Evolutionary conservation across 92 coral and sea anemone genomes (phyloP), one percentile per base, ranked within the genome.

Genomic region (Phenganax subtilis): DNA sequence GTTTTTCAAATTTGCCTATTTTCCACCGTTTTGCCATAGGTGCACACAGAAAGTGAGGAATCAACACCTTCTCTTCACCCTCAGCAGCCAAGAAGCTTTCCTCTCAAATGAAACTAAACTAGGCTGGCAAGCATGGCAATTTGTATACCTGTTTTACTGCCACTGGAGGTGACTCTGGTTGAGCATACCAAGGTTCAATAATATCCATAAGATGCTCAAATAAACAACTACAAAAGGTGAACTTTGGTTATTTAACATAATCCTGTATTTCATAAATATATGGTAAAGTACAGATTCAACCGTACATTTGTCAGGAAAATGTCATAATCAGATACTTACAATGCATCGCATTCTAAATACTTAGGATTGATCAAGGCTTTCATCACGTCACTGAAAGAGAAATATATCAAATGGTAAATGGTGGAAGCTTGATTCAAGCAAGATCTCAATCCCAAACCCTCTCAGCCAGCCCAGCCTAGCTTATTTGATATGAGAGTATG

Each of bases 181-280:
- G 97, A 51, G 86, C 92, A 77, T 87, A 92, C 99, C 99, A 96
- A 10, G 92, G 90, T 77, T 90, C 99, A 16, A 97, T 90, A 12
- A 89, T 79, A 59, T 96, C 99, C 99, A 96, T 96, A 11, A 96
- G 88, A 67, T 96, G 96, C 55, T 87, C 88, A 76, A 96, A 96
- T 82, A 96, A 80, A 44, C 90, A 88, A 73, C 99, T 96, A 74
- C 17, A 54, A 54, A 68, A 51, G 44, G 11, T 54, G 17, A 75
- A 27, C 9, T 0, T 11, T 59, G 15, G 7, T 47, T 25, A 47
- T 37, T 9, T 11, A 28, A 12, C 30, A 55, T 16, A 20, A 20
- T 16, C 7, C 9, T 44, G 16, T 9, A n/a, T 10, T 7, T 31
- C 59, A n/a, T 27, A 6, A 8, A 75, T 8, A 8, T 3, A 30